Base-by-base conservation (phyloP, 2,113 vertebrate species). In the Dendrocopos noguchii region DNA sequence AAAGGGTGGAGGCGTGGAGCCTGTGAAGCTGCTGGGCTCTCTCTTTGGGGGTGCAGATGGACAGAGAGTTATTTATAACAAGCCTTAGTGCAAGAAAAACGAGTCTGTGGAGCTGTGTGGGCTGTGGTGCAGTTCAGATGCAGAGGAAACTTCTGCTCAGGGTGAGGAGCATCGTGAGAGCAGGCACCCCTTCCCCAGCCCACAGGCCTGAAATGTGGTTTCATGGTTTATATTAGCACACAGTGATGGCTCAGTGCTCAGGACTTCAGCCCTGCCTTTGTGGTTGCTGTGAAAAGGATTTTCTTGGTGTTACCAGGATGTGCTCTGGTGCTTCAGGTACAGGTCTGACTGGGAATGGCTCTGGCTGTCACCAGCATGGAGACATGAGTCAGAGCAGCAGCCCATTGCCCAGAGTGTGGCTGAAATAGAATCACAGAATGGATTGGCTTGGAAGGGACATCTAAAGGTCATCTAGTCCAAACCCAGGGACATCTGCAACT, bases 371-470 rank as follows among this genome's bases (percentile, higher is more conserved):
- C 59, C 59, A 29, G 3, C 0, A 2, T 64, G 80, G 76, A 68
- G 24, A 31, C 33, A 1, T 61, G 71, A 81, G 47, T 92, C 84
- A 67, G 71, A 65, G 56, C 7, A 36, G n/a, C 61, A 74, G 83
- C n/a, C 19, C 39, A 18, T 42, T 36, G 65, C 73, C 74, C 33
- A 8, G 59, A 66, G 65, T 67, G 0, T 0, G 55, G 50, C 65
- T 72, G 74, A 33, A 75, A 5, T 2, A 20, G 64, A 44, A 10
- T 66, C 64, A 31, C 6, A 42, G 64, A 21, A 42, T 66, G 39
- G 28, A 44, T 66, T 31, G 17, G 64, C 28, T 66, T 19, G 64
- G 28, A 66, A 44, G 64, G 39, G 64, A 44, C 64, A 42, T 44
- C 31, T 44, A 6, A 31, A 66, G 64, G 7, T 65, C 39, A 31